Base-by-base conservation (phyloP, 2,797 vertebrate genomes). In the Bradypodion ventrale region DNA sequence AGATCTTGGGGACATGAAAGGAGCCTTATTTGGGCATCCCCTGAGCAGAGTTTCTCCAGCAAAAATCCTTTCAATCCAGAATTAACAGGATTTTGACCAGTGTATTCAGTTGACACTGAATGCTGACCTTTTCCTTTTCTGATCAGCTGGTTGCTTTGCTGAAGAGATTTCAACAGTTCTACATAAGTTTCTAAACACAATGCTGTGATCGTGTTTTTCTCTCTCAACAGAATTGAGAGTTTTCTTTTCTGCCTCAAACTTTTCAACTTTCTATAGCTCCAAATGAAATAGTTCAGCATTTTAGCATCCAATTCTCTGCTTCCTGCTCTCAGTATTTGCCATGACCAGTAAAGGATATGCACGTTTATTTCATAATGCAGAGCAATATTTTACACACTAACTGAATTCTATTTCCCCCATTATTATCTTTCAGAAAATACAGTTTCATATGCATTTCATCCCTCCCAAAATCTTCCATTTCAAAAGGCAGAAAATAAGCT, bases 361-460 rank as follows among this genome's bases (percentile, higher is more conserved):
- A 80, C 32, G 29, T 40, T n/a, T 49, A 80, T 80, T 80, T 69
- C 46, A 68, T 70, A 80, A 59, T 29, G 78, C 65, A 46, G 69
- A 70, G 35, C 70, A 19, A 59, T 52, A 79, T 52, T 79, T 66
- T 79, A 79, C 68, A 66, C 32, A n/a, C 32, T 68, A 35, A 68
- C n/a, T 52, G 63, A 79, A 59, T 80, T 49, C 65, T 70, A 13
- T 40, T 19, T 69, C 40, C 15, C 8, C 49, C 27, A 46, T 70
- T 80, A 80, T 72, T 80, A n/a, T n/a, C 70, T 19, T 32, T 66
- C 42, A 52, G 29, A 25, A 80, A 80, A 80, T 80, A 65, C 60
- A 68, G 40, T 70, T 42, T 80, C n/a, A 49, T 40, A 21, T 70
- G 35, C 16, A 6, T 19, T 70, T n/a, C 49, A 59, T 42, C 35